These are phyloP conservation scores for Rhyacophila brunnea DNA, from an alignment of 1,140 invertebrate genomes.

Conservation along the genomic window DNA sequence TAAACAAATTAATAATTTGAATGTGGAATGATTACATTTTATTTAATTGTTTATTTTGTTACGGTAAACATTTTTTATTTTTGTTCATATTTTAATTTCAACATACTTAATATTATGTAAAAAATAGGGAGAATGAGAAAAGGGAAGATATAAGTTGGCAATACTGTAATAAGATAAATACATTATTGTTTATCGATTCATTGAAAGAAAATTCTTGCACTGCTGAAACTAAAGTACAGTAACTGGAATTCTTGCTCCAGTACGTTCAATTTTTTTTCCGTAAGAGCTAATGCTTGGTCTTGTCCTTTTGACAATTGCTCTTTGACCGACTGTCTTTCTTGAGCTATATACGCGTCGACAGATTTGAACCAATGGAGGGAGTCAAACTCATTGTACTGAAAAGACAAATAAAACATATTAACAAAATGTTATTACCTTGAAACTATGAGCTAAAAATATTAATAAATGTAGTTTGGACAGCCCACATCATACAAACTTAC, in stretches of 20 bases:
- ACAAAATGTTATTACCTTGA: conserved; percentile 24
- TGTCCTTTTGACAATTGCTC: conserved; percentile 52
- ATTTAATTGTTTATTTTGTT: too few relatives aligned
- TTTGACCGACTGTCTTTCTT: conserved; percentile 61
- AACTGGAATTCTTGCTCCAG: conserved; percentile 88
- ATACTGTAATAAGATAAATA: too few relatives aligned
- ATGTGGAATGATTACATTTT: too few relatives aligned
- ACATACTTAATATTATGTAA: too few relatives aligned
- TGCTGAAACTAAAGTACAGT: conserved; percentile 87
- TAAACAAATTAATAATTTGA: too few relatives aligned
- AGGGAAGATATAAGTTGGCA: too few relatives aligned
- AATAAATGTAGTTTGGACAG: too few relatives aligned
- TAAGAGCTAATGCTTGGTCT: conserved; percentile 82
- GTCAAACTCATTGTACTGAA: conserved; percentile 75
- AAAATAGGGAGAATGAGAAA: too few relatives aligned
- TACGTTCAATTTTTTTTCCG: conserved; percentile 78
- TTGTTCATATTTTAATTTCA: too few relatives aligned
- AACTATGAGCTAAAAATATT: not conserved
- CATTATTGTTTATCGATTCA: conserved; percentile 36
- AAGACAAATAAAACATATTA: not conserved
- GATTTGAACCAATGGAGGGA: conserved; percentile 95
- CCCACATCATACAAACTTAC: too few relatives aligned
- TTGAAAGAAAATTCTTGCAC: conserved; percentile 92
- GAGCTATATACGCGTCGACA: conserved; percentile 70
- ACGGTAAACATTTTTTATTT: too few relatives aligned